Percentiles rank a stretch among this genome's conserved stretches.
Conservation (phyloP, 2,113 vertebrate genomes). For the Mormyrus iriodes region DNA sequence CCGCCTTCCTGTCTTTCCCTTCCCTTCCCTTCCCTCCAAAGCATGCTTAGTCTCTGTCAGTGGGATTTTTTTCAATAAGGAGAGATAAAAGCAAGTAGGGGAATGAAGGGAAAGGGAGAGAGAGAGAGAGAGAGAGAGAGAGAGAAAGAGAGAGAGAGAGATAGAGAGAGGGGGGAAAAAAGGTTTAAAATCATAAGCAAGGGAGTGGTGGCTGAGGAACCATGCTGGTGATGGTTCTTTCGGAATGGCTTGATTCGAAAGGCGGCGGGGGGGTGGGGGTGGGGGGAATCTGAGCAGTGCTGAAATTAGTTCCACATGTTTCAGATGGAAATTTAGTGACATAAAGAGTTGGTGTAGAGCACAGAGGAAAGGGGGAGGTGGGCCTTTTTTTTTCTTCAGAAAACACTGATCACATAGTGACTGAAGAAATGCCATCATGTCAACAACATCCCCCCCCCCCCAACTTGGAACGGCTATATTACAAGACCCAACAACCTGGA, state of each 20-base stretch:
- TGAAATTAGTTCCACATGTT: constrained; percentile 72
- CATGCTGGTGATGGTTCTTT: constrained; percentile 37
- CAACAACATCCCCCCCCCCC: constrained; percentile 8
- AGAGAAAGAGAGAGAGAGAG: constrained; percentile 31
- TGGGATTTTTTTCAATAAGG: constrained; percentile 53
- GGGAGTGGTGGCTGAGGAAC: constrained; percentile 35
- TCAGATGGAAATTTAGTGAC: constrained; percentile 44
- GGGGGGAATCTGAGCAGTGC: constrained; percentile 37
- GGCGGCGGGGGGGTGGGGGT: constrained; percentile 34
- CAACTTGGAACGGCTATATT: neutral
- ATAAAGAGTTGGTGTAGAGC: constrained; percentile 20
- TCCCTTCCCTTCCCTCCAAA: constrained; percentile 58
- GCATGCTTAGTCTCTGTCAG: constrained; percentile 59
- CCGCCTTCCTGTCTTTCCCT: constrained; percentile 36
- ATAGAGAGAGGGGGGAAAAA: no score
- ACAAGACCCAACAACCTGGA: neutral
- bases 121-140: constrained; percentile 28
- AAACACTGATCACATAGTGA: constrained; percentile 29
- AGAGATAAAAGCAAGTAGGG: constrained; percentile 36
- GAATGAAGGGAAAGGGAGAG: constrained; percentile 43
- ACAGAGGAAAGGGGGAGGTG: constrained; percentile 4
- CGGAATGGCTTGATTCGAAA: constrained; percentile 48
- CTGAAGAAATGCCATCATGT: constrained; percentile 22
- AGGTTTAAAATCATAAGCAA: constrained; percentile 52
- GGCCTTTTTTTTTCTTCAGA: neutral